Evolutionary conservation across 2,113 vertebrate genomes (phyloP), one percentile per base, ranked within the genome.

Genomic region (Meleagris gallopavo): DNA sequence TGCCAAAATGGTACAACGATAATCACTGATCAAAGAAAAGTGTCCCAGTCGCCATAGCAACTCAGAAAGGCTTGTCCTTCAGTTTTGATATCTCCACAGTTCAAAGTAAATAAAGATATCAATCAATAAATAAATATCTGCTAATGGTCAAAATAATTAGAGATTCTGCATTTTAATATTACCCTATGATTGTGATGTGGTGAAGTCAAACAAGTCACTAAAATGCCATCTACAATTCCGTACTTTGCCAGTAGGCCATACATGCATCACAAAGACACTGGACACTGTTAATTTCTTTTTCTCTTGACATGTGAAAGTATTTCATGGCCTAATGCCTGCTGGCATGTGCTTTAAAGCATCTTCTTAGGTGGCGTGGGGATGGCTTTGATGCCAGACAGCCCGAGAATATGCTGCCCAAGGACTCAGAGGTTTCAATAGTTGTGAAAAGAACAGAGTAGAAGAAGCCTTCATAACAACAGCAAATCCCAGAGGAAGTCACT

Each of bases 31-130:
- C 93, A 90, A 93, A 86, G 82, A 25, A 73, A 85, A 83, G 83
- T 86, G 93, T 9, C 90, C 90, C 91, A 43, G 95, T 97, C 82
- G 90, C 67, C 94, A 94, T 86, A 90, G 90, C 30, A 95, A 97
- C 96, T 6, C 73, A 40, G 76, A 80, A 90, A 72, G 88, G 32
- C 50, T 67, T 8, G 13, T 64, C 57, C 83, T 89, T 78, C 90
- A 55, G 52, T 62, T 83, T 89, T 11, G 0, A 78, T 29, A 61
- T 46, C 50, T 45, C 61, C 41, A 52, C 48, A 21, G 79, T 38
- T 57, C 41, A 2, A 90, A 95, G 83, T 50, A 92, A 88, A 72
- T 32, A 86, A 86, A 76, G 34, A 61, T 66, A 57, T 52, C 32
- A 36, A 36, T 27, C 55, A 43, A 46, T 38, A 30, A 46, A 67